Percentiles rank a stretch among this genome's conserved stretches.
Conservation (phyloP, 2,113 vertebrate species). For the Chionodraco myersi region DNA sequence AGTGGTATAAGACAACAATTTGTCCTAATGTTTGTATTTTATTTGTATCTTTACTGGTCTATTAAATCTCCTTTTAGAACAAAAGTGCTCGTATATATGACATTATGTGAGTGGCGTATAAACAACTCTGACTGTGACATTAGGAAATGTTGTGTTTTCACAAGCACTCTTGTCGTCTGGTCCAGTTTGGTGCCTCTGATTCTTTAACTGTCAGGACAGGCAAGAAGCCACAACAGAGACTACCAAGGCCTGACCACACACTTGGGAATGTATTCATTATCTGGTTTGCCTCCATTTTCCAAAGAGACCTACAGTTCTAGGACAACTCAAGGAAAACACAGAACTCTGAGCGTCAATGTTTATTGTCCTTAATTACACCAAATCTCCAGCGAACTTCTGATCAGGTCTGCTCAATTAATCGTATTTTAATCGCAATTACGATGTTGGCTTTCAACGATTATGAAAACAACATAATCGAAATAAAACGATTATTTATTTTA, state of each 20-base stretch:
- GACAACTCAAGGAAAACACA: slow-evolving; percentile 45
- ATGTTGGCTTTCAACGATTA: too few species aligned
- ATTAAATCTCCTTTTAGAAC: slow-evolving; percentile 54
- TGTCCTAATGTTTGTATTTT: slow-evolving; percentile 42
- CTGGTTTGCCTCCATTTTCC: slow-evolving; percentile 47
- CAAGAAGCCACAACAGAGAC: slow-evolving; percentile 48
- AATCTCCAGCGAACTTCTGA: slow-evolving; percentile 22
- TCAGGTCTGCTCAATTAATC: too few species aligned
- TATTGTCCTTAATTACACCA: neutral
- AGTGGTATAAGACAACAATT: slow-evolving; percentile 31
- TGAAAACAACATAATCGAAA: too few species aligned
- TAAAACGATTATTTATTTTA: too few species aligned
- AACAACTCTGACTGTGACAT: slow-evolving; percentile 21
- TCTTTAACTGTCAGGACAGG: slow-evolving; percentile 53
- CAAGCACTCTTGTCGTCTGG: slow-evolving; percentile 26
- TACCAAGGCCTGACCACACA: slow-evolving; percentile 40
- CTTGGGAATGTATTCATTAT: slow-evolving; percentile 59
- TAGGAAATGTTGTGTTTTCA: slow-evolving; percentile 51
- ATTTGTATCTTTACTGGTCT: slow-evolving; percentile 43
- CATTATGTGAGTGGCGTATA: slow-evolving; percentile 27
- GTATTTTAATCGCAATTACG: too few species aligned
- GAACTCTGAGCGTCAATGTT: slow-evolving; percentile 32
- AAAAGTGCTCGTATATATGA: slow-evolving; percentile 39
- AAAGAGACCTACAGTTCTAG: slow-evolving; percentile 25
- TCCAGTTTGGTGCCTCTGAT: slow-evolving; percentile 9